Conservation (phyloP, 2,113 vertebrate genomes). For the Alosa alosa region DNA sequence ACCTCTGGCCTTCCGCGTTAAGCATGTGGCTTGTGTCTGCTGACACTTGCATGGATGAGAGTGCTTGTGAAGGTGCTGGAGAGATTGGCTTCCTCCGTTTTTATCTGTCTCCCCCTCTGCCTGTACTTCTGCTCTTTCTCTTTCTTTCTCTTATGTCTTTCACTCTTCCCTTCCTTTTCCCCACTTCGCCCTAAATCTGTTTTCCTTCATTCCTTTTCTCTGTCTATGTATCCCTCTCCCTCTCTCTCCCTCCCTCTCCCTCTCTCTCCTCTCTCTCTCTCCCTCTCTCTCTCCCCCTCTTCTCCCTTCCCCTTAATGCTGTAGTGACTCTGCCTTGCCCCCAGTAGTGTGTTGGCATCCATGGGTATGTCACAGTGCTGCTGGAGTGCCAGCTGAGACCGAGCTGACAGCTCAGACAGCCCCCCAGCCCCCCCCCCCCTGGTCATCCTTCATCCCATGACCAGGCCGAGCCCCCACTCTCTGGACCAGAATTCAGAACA, state of each 20-base stretch:
- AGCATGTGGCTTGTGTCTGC: neutral
- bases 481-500: too few relatives aligned
- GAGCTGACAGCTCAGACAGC: neutral
- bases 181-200: neutral
- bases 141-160: neutral
- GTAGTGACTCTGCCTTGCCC: conserved; percentile 48
- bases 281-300: neutral
- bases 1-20: too few relatives aligned
- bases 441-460: neutral
- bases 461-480: neutral
- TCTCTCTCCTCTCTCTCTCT: conserved; percentile 8
- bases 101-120: conserved; percentile 9
- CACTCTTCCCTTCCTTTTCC: neutral
- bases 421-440: neutral
- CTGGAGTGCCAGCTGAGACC: conserved; percentile 54
- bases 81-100: neutral
- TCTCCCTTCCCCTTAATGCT: neutral
- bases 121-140: neutral
- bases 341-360: conserved; percentile 57
- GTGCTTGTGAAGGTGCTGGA: neutral
- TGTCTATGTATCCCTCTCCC: neutral
- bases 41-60: neutral
- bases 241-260: neutral
- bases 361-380: conserved; percentile 50
- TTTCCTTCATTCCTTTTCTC: neutral